These are phyloP conservation scores for Lordiphosa collinella DNA, from an alignment of 1,140 invertebrate species.

Conservation along the genomic window DNA sequence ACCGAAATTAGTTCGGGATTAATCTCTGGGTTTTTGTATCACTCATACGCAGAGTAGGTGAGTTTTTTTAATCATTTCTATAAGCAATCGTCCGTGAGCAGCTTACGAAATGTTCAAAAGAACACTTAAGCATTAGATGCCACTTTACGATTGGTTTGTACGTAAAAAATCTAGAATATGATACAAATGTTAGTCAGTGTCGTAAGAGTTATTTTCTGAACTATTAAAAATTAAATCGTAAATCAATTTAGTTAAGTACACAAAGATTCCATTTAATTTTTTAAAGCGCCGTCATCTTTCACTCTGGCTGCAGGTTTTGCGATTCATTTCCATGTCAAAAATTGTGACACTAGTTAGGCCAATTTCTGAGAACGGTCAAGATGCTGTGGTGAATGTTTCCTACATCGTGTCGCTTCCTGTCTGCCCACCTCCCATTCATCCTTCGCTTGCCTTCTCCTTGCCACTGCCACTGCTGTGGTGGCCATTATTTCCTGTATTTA, in stretches of 20 bases:
- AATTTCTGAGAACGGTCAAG: constrained; percentile 20
- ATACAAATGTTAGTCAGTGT: too few relatives aligned
- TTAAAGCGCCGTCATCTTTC: constrained; percentile 23
- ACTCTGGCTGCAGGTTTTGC: constrained; percentile 16
- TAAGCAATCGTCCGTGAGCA: too few relatives aligned
- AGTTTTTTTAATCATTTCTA: too few relatives aligned
- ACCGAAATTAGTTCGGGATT: too few relatives aligned
- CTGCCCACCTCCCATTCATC: constrained; percentile 11
- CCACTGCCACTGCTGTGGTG: constrained; percentile 49
- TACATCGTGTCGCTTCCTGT: constrained; percentile 48
- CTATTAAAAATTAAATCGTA: too few relatives aligned
- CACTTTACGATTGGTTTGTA: too few relatives aligned
- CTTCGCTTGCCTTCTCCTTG: background rate
- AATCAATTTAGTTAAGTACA: background rate
- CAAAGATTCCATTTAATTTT: background rate
- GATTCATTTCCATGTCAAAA: constrained; percentile 37
- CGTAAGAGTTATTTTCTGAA: too few relatives aligned
- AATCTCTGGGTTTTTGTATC: too few relatives aligned
- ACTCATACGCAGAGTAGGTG: too few relatives aligned
- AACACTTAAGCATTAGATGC: too few relatives aligned
- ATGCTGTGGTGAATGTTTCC: constrained; percentile 38
- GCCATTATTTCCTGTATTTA: constrained; percentile 77
- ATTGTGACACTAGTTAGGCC: constrained; percentile 22
- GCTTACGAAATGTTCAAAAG: too few relatives aligned
- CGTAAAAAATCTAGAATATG: too few relatives aligned